phyloP scores from a whole-genome alignment of 2,113 vertebrate genomes.

The Trichomycterus rosablanca region DNA sequence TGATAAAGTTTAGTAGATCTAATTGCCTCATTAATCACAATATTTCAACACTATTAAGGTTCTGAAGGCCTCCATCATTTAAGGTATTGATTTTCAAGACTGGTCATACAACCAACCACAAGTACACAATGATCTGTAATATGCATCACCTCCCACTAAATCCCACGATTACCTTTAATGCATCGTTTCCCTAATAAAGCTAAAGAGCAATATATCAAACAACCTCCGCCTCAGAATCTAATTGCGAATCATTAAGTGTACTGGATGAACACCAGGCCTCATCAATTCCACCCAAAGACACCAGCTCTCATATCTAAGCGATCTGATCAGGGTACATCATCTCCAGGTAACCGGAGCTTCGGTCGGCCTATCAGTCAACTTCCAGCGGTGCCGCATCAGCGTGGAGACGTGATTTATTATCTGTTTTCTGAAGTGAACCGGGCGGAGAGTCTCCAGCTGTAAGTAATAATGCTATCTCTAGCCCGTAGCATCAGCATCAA shows the following conservation, averaged over 20 bases:
- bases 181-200: conserved; percentile 6
- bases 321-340: conserved; percentile 27
- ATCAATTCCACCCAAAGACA: conserved; percentile 20
- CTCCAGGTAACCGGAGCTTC: conserved; percentile 36
- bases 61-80: too few species aligned
- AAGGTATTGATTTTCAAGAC: too few species aligned
- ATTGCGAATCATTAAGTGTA: conserved; percentile 8
- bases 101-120: too few species aligned
- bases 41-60: too few species aligned
- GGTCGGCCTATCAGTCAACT: conserved; percentile 31
- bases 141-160: too few species aligned
- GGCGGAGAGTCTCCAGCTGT: conserved; percentile 28
- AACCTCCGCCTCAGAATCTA: conserved; percentile 5
- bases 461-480: conserved; percentile 40
- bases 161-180: too few species aligned
- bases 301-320: conserved; percentile 10
- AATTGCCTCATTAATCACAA: too few species aligned
- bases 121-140: too few species aligned
- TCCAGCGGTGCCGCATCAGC: conserved; percentile 23
- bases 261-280: neutral
- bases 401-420: conserved; percentile 41
- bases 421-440: conserved; percentile 26
- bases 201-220: neutral
- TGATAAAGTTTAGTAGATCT: too few species aligned
- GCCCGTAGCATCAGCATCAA: conserved; percentile 27